These are phyloP conservation scores for Calephelis nemesis DNA, from an alignment of 1,140 invertebrate species.

Conservation along the genomic window DNA sequence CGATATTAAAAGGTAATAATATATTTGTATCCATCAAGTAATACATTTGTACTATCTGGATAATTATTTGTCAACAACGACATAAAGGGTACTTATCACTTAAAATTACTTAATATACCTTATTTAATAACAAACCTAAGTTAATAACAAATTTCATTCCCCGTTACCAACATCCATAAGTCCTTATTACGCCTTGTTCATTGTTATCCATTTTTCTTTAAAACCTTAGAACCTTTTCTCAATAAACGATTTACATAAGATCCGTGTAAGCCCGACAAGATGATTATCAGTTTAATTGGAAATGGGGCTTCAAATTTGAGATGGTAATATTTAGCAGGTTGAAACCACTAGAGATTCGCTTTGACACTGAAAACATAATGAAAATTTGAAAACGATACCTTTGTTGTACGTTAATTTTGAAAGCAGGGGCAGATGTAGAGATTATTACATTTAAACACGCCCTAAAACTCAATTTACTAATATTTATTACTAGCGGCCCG, in stretches of 20 bases:
- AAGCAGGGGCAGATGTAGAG: too few relatives aligned
- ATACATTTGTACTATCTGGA: too few relatives aligned
- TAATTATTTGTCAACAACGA: too few relatives aligned
- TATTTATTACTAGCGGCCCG: too few relatives aligned
- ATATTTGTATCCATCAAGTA: too few relatives aligned
- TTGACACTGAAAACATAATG: conserved; percentile 20
- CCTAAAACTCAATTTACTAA: too few relatives aligned
- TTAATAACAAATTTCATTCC: too few relatives aligned
- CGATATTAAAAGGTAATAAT: too few relatives aligned
- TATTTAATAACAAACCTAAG: too few relatives aligned
- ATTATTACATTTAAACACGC: too few relatives aligned
- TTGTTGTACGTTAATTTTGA: background rate
- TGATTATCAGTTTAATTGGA: conserved; percentile 41
- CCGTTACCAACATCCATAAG: background rate
- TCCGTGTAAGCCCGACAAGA: conserved; percentile 26
- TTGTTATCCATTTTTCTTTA: background rate
- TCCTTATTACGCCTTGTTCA: background rate
- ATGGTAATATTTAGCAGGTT: conserved; percentile 34
- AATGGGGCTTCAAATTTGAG: conserved; percentile 33
- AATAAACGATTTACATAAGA: conserved; percentile 22
- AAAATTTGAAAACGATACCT: conserved; percentile 7
- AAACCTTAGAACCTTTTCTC: background rate
- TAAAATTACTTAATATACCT: too few relatives aligned
- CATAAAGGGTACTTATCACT: too few relatives aligned
- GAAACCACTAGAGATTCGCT: conserved; percentile 10